These are phyloP conservation scores for Torymus tubicola DNA, from an alignment of 2,888 invertebrate species.

Conservation along the genomic window DNA sequence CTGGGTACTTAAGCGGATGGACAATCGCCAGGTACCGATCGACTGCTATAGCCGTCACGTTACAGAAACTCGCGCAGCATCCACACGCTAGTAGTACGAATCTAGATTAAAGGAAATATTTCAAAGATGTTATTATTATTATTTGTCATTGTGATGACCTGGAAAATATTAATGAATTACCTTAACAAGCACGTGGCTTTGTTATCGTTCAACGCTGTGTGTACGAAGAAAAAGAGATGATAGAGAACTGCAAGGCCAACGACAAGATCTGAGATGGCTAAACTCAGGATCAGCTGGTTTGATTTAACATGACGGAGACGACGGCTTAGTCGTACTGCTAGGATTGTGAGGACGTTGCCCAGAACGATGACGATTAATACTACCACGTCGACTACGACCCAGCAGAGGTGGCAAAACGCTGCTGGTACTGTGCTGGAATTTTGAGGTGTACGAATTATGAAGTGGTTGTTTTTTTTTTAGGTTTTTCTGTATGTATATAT, in stretches of 20 bases:
- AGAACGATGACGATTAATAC: slow-evolving; percentile 83
- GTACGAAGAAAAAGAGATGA: slow-evolving; percentile 86
- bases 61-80: slow-evolving; percentile 87
- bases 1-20: slow-evolving; percentile 86
- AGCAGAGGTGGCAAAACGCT: slow-evolving; percentile 68
- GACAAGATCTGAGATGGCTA: slow-evolving; percentile 87
- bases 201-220: slow-evolving; percentile 80
- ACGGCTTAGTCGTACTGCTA: slow-evolving; percentile 84
- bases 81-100: slow-evolving; percentile 87
- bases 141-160: too few species aligned
- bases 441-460: too few species aligned
- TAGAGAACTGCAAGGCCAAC: slow-evolving; percentile 88
- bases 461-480: too few species aligned
- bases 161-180: slow-evolving; percentile 55
- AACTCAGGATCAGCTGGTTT: slow-evolving; percentile 87
- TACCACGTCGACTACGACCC: slow-evolving; percentile 83
- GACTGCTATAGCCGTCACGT: slow-evolving; percentile 87
- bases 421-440: neutral
- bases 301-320: slow-evolving; percentile 84
- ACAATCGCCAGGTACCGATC: slow-evolving; percentile 89
- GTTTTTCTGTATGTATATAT: too few species aligned
- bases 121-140: slow-evolving; percentile 64
- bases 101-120: slow-evolving; percentile 9
- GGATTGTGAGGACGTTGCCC: slow-evolving; percentile 87
- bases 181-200: slow-evolving; percentile 81